phyloP scores from a whole-genome alignment of 2,797 vertebrate genomes.

The Tangara arthus region DNA sequence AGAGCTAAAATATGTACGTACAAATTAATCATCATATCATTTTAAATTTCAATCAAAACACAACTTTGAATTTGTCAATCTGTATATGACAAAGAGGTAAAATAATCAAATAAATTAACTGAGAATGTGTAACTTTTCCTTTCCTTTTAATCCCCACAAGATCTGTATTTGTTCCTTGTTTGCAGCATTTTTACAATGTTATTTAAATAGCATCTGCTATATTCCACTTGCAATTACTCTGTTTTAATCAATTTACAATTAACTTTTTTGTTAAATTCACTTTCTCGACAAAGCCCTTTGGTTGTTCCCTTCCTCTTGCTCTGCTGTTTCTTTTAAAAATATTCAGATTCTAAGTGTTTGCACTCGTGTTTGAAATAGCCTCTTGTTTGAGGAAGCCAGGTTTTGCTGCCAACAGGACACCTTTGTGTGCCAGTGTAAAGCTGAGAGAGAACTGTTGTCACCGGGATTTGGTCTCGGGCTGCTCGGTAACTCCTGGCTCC shows the following conservation, averaged over 20 bases:
- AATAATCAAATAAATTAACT: constrained; percentile 29
- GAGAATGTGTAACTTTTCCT: not conserved
- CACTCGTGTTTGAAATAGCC: not conserved
- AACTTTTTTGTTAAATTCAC: not conserved
- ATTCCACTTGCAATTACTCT: constrained; percentile 28
- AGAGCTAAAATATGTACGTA: not conserved
- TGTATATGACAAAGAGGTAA: not conserved
- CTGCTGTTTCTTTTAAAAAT: not conserved
- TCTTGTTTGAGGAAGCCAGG: not conserved
- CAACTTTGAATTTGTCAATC: constrained; percentile 28
- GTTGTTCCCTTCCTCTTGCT: not conserved
- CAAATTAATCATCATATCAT: not conserved
- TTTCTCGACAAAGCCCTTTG: not conserved
- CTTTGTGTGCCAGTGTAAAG: not conserved
- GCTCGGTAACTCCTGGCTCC: constrained; percentile 6
- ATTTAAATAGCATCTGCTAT: constrained; percentile 43
- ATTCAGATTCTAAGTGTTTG: not conserved
- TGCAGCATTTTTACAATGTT: constrained; percentile 8
- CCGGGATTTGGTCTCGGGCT: not conserved
- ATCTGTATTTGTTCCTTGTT: not conserved
- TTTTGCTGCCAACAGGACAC: constrained; percentile 4
- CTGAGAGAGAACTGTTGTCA: not conserved
- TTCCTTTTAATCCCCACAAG: not conserved
- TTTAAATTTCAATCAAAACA: constrained; percentile 36
- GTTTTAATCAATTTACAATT: not conserved